These are phyloP conservation scores for Planiliza haematocheilus DNA, from an alignment of 2,113 vertebrate genomes.

Conservation along the genomic window DNA sequence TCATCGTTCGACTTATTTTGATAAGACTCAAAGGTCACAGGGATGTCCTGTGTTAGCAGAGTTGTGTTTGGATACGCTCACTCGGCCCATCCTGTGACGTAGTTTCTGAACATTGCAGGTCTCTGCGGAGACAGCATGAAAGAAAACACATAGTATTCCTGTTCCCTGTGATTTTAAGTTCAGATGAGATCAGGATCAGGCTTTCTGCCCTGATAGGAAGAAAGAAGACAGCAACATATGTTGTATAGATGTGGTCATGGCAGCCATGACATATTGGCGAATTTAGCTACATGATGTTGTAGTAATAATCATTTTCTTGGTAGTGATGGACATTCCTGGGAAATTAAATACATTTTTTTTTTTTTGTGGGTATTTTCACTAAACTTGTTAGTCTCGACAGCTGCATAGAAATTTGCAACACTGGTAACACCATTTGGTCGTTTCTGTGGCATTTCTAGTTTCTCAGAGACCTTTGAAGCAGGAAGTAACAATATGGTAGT, in stretches of 20 bases:
- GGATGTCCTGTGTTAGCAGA: slow-evolving; percentile 63
- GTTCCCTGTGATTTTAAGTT: slow-evolving; percentile 55
- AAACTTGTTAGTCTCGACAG: too few relatives aligned
- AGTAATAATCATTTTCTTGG: background rate
- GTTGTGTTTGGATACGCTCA: slow-evolving; percentile 67
- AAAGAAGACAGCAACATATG: background rate
- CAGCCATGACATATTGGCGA: too few relatives aligned
- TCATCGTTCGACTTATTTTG: slow-evolving; percentile 56
- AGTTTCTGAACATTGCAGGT: slow-evolving; percentile 23
- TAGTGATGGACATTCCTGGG: background rate
- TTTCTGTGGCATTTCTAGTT: background rate
- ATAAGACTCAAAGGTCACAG: slow-evolving; percentile 62
- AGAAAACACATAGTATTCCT: slow-evolving; percentile 53
- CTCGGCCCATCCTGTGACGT: slow-evolving; percentile 75
- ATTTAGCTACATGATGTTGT: background rate
- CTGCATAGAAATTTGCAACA: too few relatives aligned
- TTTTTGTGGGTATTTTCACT: background rate
- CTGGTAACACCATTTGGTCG: background rate
- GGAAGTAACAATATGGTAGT: background rate
- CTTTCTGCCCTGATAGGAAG: slow-evolving; percentile 21
- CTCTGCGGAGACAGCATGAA: slow-evolving; percentile 68
- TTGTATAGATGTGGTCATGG: too few relatives aligned
- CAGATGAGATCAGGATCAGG: slow-evolving; percentile 47
- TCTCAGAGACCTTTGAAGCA: background rate
- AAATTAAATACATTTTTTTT: too few relatives aligned